Evolutionary conservation across 2,797 vertebrate species (phyloP), one percentile per base, ranked within the genome.

Genomic region (Setipinna tenuifilis): DNA sequence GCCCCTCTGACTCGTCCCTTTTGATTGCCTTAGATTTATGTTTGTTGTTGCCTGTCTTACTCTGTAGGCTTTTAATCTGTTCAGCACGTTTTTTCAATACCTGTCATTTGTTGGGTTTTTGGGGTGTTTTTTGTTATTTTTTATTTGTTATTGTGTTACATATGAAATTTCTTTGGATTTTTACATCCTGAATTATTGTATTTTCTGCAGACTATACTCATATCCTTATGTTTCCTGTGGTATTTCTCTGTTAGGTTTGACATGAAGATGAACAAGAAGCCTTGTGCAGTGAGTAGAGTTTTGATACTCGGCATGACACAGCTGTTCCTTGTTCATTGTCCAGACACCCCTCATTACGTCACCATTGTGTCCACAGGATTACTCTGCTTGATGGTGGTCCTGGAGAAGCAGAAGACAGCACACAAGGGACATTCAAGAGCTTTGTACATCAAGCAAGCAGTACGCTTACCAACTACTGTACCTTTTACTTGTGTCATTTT

Each of bases 201-300:
- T 14, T 31, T 31, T 46, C 65, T 5, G 11, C 65, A 31, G 3
- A 31, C 12, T 16, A 25, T 35, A 31, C 25, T 71, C 44, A 7
- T 35, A 1, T 78, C 25, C 35, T 81, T 46, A 82, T 4, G 11
- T 82, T 58, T 58, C 1, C 65, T 71, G 12, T 71, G 50, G 4
- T 89, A 28, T 87, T 85, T 35, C 59, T 80, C 16, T 93, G 88
- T 14, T 92, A 99, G 98, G 96, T 99, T 98, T 93, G 98, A 99
- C 96, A 96, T 99, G 97, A 99, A 99, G 94, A 96, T 99, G 91
- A 99, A 99, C 96, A 99, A 99, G 96, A 99, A 99, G 91, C 98
- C 98, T 62, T 95, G 98, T 96, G 96, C 97, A 84, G 98, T 99
- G 95, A 98, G 98, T 98, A 28, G 35, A 82, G 54, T 16, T 71